Conservation (phyloP, 2,797 vertebrate genomes). For the Graptemys geographica region DNA sequence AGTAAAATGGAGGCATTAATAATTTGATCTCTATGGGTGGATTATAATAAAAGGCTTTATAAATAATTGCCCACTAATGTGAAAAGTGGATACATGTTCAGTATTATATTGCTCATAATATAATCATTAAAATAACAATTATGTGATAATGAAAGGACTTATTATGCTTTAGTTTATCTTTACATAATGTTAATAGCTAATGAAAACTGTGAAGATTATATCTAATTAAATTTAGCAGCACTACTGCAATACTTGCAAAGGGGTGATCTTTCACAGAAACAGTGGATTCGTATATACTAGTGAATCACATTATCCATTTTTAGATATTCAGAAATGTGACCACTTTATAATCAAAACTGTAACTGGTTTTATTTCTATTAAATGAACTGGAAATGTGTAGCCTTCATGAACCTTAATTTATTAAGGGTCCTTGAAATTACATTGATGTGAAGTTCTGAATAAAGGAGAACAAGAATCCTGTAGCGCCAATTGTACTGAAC, state of each 20-base stretch:
- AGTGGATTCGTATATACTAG: conserved; percentile 4
- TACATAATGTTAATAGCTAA: conserved; percentile 80
- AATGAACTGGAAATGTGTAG: conserved; percentile 7
- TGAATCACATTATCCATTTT: background rate
- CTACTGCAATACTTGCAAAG: conserved; percentile 53
- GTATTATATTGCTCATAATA: conserved; percentile 71
- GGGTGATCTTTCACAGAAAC: conserved; percentile 55
- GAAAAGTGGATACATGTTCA: conserved; percentile 77
- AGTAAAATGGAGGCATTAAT: conserved; percentile 71
- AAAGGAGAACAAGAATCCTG: conserved; percentile 6
- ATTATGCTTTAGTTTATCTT: conserved; percentile 82
- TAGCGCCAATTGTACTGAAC: background rate
- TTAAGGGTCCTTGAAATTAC: conserved; percentile 7
- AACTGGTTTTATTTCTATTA: conserved; percentile 39
- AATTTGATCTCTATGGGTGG: conserved; percentile 67
- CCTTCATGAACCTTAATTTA: conserved; percentile 21
- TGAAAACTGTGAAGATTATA: conserved; percentile 74
- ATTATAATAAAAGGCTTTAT: conserved; percentile 72
- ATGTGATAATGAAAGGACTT: conserved; percentile 76
- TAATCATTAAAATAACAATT: conserved; percentile 81
- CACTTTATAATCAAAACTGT: conserved; percentile 5
- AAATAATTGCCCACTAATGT: conserved; percentile 80
- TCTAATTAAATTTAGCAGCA: conserved; percentile 78
- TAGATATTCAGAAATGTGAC: conserved; percentile 23
- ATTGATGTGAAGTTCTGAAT: background rate